These are phyloP conservation scores for Dioctria linearis DNA, from an alignment of 2,888 invertebrate genomes.

Conservation along the genomic window DNA sequence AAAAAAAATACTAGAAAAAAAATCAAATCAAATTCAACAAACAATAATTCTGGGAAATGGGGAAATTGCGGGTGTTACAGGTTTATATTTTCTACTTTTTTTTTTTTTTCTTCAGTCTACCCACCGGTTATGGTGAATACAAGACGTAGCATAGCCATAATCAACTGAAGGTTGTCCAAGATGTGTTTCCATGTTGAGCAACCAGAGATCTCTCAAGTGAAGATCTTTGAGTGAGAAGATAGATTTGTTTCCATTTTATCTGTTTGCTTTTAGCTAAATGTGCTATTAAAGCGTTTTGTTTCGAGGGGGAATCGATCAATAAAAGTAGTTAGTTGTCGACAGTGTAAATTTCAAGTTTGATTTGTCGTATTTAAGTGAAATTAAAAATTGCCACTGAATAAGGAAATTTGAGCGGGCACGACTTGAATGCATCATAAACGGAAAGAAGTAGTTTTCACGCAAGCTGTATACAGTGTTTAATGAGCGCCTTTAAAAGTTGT, in stretches of 20 bases:
- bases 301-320: conserved; percentile 13
- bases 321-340: conserved; percentile 4
- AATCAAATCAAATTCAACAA: background rate
- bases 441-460: background rate
- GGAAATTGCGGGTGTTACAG: conserved; percentile 69
- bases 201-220: conserved; percentile 1
- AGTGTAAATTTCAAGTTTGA: conserved; percentile 17
- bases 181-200: conserved; percentile 19
- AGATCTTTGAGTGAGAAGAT: conserved; percentile 24
- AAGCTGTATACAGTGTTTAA: background rate
- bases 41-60: conserved; percentile 67
- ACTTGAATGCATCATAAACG: background rate
- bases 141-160: conserved; percentile 25
- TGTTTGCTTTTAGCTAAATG: conserved; percentile 29
- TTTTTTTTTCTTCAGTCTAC: background rate
- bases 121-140: conserved; percentile 24
- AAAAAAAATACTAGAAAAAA: no score
- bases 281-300: conserved; percentile 9
- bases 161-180: background rate
- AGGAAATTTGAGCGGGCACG: background rate
- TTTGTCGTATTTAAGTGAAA: conserved; percentile 39
- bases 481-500: background rate
- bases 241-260: conserved; percentile 27
- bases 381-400: conserved; percentile 16
- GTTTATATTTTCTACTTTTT: conserved; percentile 49